phyloP scores from a whole-genome alignment of 2,797 vertebrate species.

The Sebastes aleutianus region DNA sequence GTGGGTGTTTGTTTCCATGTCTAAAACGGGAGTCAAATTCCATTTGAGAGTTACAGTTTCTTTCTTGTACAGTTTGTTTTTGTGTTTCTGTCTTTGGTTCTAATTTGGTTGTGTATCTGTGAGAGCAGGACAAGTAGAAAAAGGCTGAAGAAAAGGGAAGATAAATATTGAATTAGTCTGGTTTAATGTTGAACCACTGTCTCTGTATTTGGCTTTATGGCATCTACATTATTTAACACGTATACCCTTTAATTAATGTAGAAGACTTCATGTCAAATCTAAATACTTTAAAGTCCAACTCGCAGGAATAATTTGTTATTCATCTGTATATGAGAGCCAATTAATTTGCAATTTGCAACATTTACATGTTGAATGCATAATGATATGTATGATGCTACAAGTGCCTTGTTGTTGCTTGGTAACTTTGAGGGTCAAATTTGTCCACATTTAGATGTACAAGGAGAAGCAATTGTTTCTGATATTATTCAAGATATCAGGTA shows the following conservation, averaged over 20 bases:
- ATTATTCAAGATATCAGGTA: not conserved
- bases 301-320: not conserved
- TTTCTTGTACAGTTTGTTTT: not conserved
- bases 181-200: not conserved
- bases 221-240: not conserved
- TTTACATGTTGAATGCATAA: not conserved
- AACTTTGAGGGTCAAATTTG: not conserved
- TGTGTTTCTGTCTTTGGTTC: not conserved
- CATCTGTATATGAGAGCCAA: not conserved
- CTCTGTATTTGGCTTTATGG: slow-evolving; percentile 18
- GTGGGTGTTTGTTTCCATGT: slow-evolving; percentile 10
- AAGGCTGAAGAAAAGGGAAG: not conserved
- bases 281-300: not conserved
- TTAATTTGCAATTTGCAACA: not conserved
- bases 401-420: not conserved
- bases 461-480: not conserved
- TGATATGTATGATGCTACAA: not conserved
- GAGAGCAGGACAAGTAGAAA: not conserved
- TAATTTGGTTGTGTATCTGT: slow-evolving; percentile 3
- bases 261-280: not conserved
- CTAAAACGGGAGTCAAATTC: not conserved
- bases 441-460: not conserved
- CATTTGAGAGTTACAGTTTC: not conserved
- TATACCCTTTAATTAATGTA: not conserved
- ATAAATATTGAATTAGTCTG: slow-evolving; percentile 25